Evolutionary conservation across 2,113 vertebrate genomes (phyloP).

Genomic region (Megaceryle torquata): DNA sequence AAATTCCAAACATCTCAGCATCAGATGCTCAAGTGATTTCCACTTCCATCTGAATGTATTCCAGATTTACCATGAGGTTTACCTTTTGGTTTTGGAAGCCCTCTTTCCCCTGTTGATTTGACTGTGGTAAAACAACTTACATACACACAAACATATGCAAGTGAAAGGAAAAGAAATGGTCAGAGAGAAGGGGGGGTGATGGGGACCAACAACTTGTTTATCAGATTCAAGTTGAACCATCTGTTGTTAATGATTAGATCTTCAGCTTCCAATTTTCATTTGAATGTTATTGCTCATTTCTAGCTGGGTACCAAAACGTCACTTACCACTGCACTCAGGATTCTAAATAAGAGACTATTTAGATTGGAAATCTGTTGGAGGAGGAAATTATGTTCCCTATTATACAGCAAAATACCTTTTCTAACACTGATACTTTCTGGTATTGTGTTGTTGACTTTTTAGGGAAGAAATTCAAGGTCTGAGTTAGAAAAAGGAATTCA

Average conservation of each 20-base stretch:
- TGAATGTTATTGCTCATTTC: constrained; percentile 80
- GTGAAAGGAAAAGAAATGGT: not conserved
- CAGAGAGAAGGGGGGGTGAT: not conserved
- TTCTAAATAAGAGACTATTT: constrained; percentile 72
- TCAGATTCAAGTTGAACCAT: constrained; percentile 75
- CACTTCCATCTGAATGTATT: not conserved
- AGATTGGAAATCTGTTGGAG: constrained; percentile 65
- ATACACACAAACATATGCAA: not conserved
- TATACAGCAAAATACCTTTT: constrained; percentile 43
- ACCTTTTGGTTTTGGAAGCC: constrained; percentile 36
- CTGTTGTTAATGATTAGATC: constrained; percentile 81
- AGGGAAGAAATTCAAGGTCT: constrained; percentile 1
- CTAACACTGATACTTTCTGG: constrained; percentile 13
- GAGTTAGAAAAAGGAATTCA: not conserved
- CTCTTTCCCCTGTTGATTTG: not conserved
- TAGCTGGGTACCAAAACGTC: constrained; percentile 49
- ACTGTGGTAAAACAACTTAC: constrained; percentile 4
- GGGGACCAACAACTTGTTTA: constrained; percentile 71
- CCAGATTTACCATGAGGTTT: constrained; percentile 26
- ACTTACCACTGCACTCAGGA: constrained; percentile 52
- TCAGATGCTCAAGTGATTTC: not conserved
- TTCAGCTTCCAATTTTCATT: constrained; percentile 79
- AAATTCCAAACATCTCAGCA: not conserved
- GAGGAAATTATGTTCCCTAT: constrained; percentile 67
- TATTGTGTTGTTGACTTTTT: not conserved